A percentile compares a stretch with the other conserved stretches of the same genome.
Evolutionary conservation across 2,113 vertebrate species (phyloP).

Genomic region (Alethe diademata): DNA sequence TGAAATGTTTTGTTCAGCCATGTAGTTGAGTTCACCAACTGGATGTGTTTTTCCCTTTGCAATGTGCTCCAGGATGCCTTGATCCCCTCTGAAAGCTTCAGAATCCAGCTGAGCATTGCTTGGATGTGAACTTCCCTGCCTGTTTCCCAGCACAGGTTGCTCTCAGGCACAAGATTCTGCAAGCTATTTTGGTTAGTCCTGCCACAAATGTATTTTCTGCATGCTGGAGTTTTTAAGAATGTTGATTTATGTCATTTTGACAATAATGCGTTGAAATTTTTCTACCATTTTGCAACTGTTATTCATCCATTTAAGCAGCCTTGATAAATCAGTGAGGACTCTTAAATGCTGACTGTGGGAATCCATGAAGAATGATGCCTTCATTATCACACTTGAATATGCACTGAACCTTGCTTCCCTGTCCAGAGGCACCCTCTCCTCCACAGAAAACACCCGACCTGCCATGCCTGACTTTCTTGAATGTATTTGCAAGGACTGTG

Average conservation of each 20-base stretch:
- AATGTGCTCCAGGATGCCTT: background rate
- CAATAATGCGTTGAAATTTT: accelerated
- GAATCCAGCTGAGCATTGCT: background rate
- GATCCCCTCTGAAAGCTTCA: background rate
- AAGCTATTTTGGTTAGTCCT: background rate
- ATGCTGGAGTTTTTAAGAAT: background rate
- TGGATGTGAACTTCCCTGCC: background rate
- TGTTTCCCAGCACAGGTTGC: background rate
- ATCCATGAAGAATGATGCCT: background rate
- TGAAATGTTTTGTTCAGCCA: background rate
- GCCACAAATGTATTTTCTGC: background rate
- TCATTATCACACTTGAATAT: background rate
- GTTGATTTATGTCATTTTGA: background rate
- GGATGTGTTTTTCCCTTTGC: background rate
- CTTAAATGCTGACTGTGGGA: background rate
- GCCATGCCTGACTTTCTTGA: background rate
- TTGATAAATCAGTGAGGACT: background rate
- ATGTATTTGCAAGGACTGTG: background rate
- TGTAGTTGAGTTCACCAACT: background rate
- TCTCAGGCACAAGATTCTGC: background rate
- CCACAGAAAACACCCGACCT: background rate
- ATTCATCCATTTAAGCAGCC: background rate
- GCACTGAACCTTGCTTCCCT: background rate
- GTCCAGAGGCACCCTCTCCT: background rate
- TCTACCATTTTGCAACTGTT: background rate